Conservation (phyloP, 2,888 invertebrate species). For the Patella pellucida region DNA sequence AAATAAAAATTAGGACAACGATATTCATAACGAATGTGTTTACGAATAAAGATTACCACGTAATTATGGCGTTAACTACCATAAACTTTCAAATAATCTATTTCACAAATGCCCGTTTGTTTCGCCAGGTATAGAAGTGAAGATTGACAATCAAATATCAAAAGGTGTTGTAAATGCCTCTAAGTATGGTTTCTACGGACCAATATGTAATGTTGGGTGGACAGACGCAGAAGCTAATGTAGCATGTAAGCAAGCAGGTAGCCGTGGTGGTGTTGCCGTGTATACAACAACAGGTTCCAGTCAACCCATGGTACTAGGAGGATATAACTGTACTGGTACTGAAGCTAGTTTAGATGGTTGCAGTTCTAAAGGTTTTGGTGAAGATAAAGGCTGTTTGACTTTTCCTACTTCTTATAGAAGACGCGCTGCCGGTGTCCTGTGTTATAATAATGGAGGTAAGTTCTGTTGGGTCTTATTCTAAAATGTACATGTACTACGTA, state of each 20-base stretch:
- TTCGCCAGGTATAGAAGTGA: too few relatives aligned
- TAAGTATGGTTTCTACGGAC: constrained; percentile 82
- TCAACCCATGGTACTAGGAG: constrained; percentile 47
- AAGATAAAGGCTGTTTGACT: constrained; percentile 43
- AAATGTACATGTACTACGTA: too few relatives aligned
- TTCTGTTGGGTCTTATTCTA: too few relatives aligned
- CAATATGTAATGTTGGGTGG: constrained; percentile 56
- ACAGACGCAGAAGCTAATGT: constrained; percentile 49
- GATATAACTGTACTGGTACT: constrained; percentile 46
- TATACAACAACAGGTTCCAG: background rate
- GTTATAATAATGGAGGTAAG: constrained; percentile 47
- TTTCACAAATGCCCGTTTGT: too few relatives aligned
- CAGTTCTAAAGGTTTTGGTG: constrained; percentile 42
- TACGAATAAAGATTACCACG: too few relatives aligned
- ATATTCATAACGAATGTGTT: too few relatives aligned
- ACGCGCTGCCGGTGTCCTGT: constrained; percentile 53
- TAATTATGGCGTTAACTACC: too few relatives aligned
- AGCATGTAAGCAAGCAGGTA: constrained; percentile 17
- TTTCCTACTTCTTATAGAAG: constrained; percentile 23
- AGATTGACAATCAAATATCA: too few relatives aligned
- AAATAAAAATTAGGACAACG: too few relatives aligned
- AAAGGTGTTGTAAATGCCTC: constrained; percentile 78
- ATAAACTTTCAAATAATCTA: too few relatives aligned
- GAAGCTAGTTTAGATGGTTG: constrained; percentile 45
- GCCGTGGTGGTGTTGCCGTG: constrained; percentile 13